Base-by-base conservation (phyloP, 2,797 vertebrate genomes). In the Gadopsis bispinosus region DNA sequence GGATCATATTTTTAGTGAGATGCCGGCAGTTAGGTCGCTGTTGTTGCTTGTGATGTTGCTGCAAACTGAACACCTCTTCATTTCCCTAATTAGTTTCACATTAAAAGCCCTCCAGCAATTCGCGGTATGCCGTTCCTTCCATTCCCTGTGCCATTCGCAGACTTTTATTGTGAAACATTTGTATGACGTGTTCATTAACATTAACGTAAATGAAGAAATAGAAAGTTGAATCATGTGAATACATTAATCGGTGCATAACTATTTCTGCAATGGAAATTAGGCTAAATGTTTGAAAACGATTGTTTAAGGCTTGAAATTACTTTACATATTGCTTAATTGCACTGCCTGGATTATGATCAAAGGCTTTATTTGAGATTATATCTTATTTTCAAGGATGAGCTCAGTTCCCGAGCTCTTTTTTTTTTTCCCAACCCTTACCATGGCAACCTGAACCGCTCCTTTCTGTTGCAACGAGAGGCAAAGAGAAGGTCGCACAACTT, bases 1-100 rank as follows among this genome's bases (percentile, higher is more conserved):
- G 62, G 68, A 43, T 84, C 35, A 72, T 68, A 54, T 80, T 81
- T 77, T 77, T 50, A 55, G 12, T 29, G 0, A 69, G 48, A 65
- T 20, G 17, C 5, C 17, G 22, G 72, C 45, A 19, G 48, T 62
- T 26, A 41, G 35, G 31, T 67, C 65, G 4, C 13, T 37, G 26
- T 16, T 39, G 29, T 17, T 69, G 50, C 67, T 78, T 71, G 62
- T 77, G 33, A 37, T 72, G 20, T 53, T 9, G 22, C 55, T 69
- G 51, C 48, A 56, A 69, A 53, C 39, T 13, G 10, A 58, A 66
- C 71, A 45, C 45, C 19, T 51, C 62, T 58, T 72, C n/a, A 45
- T 56, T 20, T 50, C 11, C 35, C 31, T 47, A 45, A 77, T 56
- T 54, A 50, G 53, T 67, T 66, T 62, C 55, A 69, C 26, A 69